phyloP scores from a whole-genome alignment of 1,140 invertebrate species.

The Hylaeus anthracinus region DNA sequence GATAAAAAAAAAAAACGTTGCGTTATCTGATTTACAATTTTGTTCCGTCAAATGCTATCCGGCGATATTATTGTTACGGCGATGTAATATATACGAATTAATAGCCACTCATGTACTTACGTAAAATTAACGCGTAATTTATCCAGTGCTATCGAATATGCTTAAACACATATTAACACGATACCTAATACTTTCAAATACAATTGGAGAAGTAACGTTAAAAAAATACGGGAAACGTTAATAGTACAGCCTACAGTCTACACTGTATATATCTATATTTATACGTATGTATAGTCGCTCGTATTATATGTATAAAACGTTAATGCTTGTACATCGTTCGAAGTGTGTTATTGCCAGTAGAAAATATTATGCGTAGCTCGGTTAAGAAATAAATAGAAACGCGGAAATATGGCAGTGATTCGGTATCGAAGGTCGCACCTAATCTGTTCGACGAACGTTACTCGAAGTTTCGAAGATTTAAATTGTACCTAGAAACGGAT shows the following conservation, averaged over 20 bases:
- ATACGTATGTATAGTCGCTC: slow-evolving; percentile 38
- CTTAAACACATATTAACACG: not conserved
- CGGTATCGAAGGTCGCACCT: slow-evolving; percentile 35
- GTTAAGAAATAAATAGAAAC: slow-evolving; percentile 59
- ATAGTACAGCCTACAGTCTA: slow-evolving; percentile 24
- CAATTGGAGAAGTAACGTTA: not conserved
- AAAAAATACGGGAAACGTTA: slow-evolving; percentile 5
- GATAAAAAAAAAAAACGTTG: not conserved
- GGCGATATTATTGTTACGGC: not conserved
- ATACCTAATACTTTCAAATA: slow-evolving; percentile 18
- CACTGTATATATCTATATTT: slow-evolving; percentile 31
- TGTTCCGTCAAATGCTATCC: no score
- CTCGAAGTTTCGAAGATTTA: slow-evolving; percentile 16
- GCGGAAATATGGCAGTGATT: slow-evolving; percentile 49
- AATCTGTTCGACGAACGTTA: slow-evolving; percentile 22
- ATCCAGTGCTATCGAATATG: not conserved
- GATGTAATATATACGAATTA: slow-evolving; percentile 2
- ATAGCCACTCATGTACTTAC: not conserved
- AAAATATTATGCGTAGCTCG: slow-evolving; percentile 52
- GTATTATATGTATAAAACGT: slow-evolving; percentile 33
- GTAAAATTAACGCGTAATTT: slow-evolving; percentile 5
- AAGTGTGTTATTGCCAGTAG: slow-evolving; percentile 43
- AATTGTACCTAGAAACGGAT: slow-evolving; percentile 12
- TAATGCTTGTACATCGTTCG: slow-evolving; percentile 33
- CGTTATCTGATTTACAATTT: not conserved